These are phyloP conservation scores for Boloria euphrosyne DNA, from an alignment of 2,888 invertebrate species.

Conservation along the genomic window DNA sequence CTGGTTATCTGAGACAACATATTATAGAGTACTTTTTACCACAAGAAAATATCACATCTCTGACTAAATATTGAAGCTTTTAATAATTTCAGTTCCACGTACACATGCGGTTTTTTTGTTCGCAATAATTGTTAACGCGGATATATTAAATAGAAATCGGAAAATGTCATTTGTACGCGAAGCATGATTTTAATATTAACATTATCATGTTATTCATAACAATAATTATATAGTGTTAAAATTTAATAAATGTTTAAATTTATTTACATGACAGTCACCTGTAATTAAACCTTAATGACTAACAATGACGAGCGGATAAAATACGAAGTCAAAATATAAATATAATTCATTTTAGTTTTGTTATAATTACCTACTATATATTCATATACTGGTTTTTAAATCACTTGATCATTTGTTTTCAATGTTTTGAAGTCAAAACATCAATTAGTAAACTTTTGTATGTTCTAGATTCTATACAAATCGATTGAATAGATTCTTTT, in stretches of 20 bases:
- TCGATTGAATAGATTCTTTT: constrained; percentile 9
- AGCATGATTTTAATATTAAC: constrained; percentile 14
- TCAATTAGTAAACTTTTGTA: constrained; percentile 18
- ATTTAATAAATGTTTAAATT: constrained; percentile 13
- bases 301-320: background rate
- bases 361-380: constrained; percentile 4
- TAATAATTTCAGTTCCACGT: too few relatives aligned
- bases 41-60: too few relatives aligned
- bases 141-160: background rate
- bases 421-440: constrained; percentile 13
- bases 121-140: background rate
- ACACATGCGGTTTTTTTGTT: background rate
- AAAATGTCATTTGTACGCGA: background rate
- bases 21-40: too few relatives aligned
- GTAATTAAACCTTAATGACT: constrained; percentile 18
- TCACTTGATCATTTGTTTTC: constrained; percentile 7
- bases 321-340: background rate
- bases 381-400: constrained; percentile 3
- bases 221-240: constrained; percentile 2
- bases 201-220: background rate
- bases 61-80: too few relatives aligned
- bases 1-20: too few relatives aligned
- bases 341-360: background rate
- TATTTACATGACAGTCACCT: constrained; percentile 15
- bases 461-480: constrained; percentile 5